A percentile compares a stretch with the other conserved stretches of the same genome.
Conservation (phyloP, 2,888 invertebrate genomes). For the Chloromyia formosa region DNA sequence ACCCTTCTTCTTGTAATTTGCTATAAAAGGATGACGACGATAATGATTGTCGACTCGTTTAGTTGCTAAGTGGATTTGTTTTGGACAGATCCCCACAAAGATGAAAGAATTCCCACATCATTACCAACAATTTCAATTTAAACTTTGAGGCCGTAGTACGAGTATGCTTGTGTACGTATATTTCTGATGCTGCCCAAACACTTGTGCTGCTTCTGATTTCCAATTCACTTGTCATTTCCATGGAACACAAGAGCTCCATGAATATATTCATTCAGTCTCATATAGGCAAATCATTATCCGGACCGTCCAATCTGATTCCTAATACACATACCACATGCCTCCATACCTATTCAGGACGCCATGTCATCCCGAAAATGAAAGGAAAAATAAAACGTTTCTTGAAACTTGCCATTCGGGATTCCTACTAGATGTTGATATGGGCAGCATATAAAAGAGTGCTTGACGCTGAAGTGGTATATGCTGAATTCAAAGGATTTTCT, state of each 20-base stretch:
- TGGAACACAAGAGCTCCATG: constrained; percentile 17
- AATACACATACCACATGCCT: neutral
- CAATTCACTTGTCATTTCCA: constrained; percentile 45
- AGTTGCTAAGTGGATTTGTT: constrained; percentile 44
- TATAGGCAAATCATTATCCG: constrained; percentile 9
- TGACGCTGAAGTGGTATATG: constrained; percentile 35
- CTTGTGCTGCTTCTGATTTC: constrained; percentile 46
- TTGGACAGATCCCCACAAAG: constrained; percentile 42
- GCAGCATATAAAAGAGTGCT: constrained; percentile 13
- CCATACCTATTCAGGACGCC: too few relatives aligned
- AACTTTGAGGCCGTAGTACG: neutral
- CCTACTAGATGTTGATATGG: constrained; percentile 4
- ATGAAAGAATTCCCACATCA: constrained; percentile 44
- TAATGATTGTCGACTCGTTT: constrained; percentile 36
- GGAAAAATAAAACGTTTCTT: constrained; percentile 30
- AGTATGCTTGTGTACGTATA: constrained; percentile 23
- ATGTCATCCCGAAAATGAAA: neutral
- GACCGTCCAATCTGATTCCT: neutral
- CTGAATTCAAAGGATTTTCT: constrained; percentile 9
- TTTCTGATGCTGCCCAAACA: constrained; percentile 27
- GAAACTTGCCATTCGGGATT: neutral
- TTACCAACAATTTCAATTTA: constrained; percentile 35
- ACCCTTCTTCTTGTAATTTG: constrained; percentile 17
- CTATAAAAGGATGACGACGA: constrained; percentile 30
- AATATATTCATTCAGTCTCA: neutral